Evolutionary conservation across 2,888 invertebrate species (phyloP).

Genomic region (Penaeus monodon): DNA sequence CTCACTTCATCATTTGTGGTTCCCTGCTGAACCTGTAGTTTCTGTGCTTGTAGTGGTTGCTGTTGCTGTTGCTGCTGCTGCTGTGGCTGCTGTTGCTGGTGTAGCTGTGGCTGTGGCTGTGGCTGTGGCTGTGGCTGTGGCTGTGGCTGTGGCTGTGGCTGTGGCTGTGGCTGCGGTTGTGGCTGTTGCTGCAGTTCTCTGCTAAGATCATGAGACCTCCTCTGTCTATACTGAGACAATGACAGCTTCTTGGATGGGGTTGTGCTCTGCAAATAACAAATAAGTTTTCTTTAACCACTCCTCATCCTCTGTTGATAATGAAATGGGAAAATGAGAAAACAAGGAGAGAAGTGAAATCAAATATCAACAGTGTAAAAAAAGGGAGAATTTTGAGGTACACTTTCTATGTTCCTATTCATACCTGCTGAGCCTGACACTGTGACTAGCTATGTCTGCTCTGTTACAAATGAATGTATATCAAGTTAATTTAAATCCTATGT

Average conservation of each 20-base stretch:
- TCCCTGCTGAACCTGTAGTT: slow-evolving; percentile 3
- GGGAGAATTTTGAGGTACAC: too few relatives aligned
- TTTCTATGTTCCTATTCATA: too few relatives aligned
- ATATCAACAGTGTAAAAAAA: too few relatives aligned
- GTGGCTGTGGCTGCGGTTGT: background rate
- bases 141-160: slow-evolving; percentile 39
- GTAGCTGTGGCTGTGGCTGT: background rate
- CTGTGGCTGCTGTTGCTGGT: background rate
- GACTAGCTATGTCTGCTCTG: too few relatives aligned
- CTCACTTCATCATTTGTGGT: slow-evolving; percentile 35
- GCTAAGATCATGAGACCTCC: slow-evolving; percentile 39
- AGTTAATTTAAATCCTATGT: too few relatives aligned
- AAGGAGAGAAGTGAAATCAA: too few relatives aligned
- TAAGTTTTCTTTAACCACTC: too few relatives aligned
- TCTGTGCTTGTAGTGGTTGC: slow-evolving; percentile 24
- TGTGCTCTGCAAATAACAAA: slow-evolving; percentile 1
- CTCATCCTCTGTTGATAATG: too few relatives aligned
- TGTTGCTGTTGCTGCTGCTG: slow-evolving; percentile 27
- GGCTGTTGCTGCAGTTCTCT: slow-evolving; percentile 39
- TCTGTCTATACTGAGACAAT: slow-evolving; percentile 40
- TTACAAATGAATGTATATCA: too few relatives aligned
- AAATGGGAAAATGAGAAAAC: too few relatives aligned
- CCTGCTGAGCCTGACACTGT: too few relatives aligned
- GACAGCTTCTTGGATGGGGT: slow-evolving; percentile 37
- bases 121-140: slow-evolving; percentile 20